Percentiles rank a stretch among this genome's conserved stretches.
These are phyloP conservation scores for Aspidiotus rigidus DNA, from an alignment of 2,888 invertebrate species.

Conservation along the genomic window DNA sequence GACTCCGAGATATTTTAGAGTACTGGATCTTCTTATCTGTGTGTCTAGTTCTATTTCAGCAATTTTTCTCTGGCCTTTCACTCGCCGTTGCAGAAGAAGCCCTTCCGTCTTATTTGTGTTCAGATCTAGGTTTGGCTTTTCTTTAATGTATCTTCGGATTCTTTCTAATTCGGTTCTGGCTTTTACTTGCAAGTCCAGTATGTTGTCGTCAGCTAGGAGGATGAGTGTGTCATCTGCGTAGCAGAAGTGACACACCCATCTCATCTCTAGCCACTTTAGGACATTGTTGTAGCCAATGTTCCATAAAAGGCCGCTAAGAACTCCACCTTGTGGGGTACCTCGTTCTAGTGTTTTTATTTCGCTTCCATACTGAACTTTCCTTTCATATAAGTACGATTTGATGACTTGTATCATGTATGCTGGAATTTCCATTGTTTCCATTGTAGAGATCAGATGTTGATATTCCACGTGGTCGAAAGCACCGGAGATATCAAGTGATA, in stretches of 20 bases:
- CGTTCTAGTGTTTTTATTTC: not conserved
- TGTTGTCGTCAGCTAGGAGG: not conserved
- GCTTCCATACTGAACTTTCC: not conserved
- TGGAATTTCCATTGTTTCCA: not conserved
- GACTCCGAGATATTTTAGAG: not conserved
- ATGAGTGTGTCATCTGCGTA: not conserved
- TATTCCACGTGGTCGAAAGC: not conserved
- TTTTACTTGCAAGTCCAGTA: not conserved
- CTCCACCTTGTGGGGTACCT: not conserved
- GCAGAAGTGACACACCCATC: not conserved
- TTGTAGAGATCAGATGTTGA: not conserved
- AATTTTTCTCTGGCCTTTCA: not conserved
- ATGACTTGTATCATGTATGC: not conserved
- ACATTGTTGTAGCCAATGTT: not conserved
- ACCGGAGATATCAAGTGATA: not conserved
- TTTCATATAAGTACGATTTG: not conserved
- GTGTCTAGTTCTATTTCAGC: not conserved
- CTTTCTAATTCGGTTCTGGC: not conserved
- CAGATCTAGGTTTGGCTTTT: not conserved
- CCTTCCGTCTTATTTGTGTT: not conserved
- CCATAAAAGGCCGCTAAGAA: not conserved
- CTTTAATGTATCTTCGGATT: not conserved
- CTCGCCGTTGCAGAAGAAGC: not conserved
- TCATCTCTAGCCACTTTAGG: not conserved
- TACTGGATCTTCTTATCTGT: not conserved